phyloP scores from a whole-genome alignment of 2,113 vertebrate species.

The Misgurnus mizolepis region DNA sequence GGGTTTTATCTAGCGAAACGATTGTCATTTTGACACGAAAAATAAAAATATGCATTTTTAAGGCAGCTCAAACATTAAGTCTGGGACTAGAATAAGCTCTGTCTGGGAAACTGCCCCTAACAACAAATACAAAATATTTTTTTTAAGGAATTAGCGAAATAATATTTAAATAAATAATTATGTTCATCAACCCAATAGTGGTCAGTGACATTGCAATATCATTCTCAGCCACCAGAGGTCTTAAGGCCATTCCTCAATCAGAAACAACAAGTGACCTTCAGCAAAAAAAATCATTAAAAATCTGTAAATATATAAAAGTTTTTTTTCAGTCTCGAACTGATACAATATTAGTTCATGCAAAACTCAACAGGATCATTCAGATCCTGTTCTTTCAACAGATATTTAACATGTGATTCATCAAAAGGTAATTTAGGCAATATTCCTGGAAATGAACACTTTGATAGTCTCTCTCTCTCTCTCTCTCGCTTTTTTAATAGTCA shows the following conservation, averaged over 20 bases:
- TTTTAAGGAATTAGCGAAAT: no score
- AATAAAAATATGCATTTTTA: no score
- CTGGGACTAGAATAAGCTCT: no score
- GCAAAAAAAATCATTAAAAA: background rate
- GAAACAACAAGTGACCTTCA: background rate
- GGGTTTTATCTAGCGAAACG: no score
- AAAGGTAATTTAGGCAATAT: background rate
- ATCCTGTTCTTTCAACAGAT: slow-evolving; percentile 1
- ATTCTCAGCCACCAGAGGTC: slow-evolving; percentile 22
- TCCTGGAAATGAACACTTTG: background rate
- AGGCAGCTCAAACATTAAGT: no score
- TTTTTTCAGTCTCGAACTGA: background rate
- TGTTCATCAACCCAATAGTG: background rate
- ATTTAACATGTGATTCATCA: background rate
- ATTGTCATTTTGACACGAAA: no score
- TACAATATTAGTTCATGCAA: background rate
- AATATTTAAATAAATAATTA: background rate
- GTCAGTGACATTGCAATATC: slow-evolving; percentile 2
- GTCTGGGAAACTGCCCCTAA: no score
- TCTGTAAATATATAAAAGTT: no score
- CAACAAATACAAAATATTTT: no score
- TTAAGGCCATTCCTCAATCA: background rate
- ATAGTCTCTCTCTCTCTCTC: background rate
- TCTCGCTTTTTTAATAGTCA: slow-evolving; percentile 18
- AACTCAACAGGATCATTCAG: background rate